Conservation (phyloP, 2,888 invertebrate species). For the Tachina lurida region DNA sequence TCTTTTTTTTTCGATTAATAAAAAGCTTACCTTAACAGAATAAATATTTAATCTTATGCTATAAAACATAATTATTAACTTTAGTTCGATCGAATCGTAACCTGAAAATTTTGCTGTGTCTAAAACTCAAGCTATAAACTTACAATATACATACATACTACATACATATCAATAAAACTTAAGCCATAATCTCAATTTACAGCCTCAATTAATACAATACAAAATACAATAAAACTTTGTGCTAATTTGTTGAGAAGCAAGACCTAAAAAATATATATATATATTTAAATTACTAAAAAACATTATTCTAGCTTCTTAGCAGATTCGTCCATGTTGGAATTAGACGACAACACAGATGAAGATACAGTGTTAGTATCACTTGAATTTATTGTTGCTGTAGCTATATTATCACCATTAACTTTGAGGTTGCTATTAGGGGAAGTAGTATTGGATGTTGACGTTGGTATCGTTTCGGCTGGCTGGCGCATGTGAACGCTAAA, state of each 20-base stretch:
- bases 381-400: slow-evolving; percentile 69
- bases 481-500: slow-evolving; percentile 84
- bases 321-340: slow-evolving; percentile 39
- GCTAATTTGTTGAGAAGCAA: slow-evolving; percentile 30
- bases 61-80: not conserved
- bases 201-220: slow-evolving; percentile 44
- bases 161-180: slow-evolving; percentile 19
- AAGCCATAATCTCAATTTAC: slow-evolving; percentile 53
- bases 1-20: not conserved
- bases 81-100: slow-evolving; percentile 31
- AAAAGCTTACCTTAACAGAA: not conserved
- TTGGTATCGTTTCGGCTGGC: slow-evolving; percentile 2
- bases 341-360: slow-evolving; percentile 31
- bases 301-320: slow-evolving; percentile 65
- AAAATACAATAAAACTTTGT: slow-evolving; percentile 33
- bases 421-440: slow-evolving; percentile 29
- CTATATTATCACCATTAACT: slow-evolving; percentile 59
- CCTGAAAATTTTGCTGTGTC: not conserved
- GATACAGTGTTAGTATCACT: slow-evolving; percentile 61
- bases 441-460: slow-evolving; percentile 9
- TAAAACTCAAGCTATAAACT: slow-evolving; percentile 9
- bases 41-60: not conserved
- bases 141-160: not conserved
- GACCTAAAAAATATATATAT: slow-evolving; percentile 23
- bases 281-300: slow-evolving; percentile 57